Evolutionary conservation across 2,113 vertebrate species (phyloP).

Genomic region (Typhlomys cinereus): DNA sequence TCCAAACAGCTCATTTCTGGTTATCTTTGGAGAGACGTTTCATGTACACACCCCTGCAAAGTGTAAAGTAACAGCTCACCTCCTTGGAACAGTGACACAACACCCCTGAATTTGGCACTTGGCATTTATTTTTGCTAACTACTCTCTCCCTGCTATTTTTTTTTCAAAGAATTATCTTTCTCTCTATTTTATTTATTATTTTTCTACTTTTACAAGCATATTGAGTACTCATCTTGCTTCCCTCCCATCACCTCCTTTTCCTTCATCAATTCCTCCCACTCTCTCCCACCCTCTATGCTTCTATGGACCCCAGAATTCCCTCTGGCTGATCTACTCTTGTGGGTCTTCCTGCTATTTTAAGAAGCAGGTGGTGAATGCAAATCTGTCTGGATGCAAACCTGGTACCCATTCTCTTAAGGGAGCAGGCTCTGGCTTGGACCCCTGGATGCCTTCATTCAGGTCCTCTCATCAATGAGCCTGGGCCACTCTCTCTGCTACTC

Average conservation of each 20-base stretch:
- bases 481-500: neutral
- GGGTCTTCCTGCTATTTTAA: neutral
- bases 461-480: slow-evolving; percentile 33
- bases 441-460: slow-evolving; percentile 37
- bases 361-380: neutral
- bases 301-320: too few relatives aligned
- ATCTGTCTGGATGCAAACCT: neutral
- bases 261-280: too few relatives aligned
- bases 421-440: neutral
- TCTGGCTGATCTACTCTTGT: too few relatives aligned
- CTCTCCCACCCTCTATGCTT: too few relatives aligned
- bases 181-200: too few relatives aligned
- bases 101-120: neutral
- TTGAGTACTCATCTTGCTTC: too few relatives aligned
- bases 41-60: neutral
- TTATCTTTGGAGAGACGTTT: neutral
- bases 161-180: too few relatives aligned
- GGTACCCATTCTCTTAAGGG: neutral
- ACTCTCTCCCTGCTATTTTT: neutral
- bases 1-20: neutral
- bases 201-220: too few relatives aligned
- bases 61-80: fast-evolving
- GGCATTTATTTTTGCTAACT: neutral
- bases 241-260: too few relatives aligned
- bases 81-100: fast-evolving